Percentiles rank a stretch among this genome's conserved stretches.
Evolutionary conservation across 2,113 vertebrate genomes (phyloP).

Genomic region (Nyctibius bracteatus): DNA sequence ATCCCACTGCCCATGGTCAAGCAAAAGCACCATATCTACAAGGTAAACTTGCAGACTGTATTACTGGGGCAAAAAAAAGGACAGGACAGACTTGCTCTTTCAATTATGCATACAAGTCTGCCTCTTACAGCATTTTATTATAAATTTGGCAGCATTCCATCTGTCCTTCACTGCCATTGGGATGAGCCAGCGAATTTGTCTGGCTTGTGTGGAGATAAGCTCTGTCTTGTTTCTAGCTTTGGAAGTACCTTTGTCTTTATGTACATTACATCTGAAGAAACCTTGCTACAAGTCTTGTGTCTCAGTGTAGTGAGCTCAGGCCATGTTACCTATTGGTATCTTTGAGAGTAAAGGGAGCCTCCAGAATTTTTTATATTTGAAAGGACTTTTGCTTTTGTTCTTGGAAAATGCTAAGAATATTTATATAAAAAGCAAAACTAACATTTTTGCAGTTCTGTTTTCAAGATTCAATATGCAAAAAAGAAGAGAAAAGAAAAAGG

Average conservation of each 20-base stretch:
- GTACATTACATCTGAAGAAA: background rate
- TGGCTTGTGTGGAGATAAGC: background rate
- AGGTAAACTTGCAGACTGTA: conserved; percentile 51
- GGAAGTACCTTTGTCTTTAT: background rate
- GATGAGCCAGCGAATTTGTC: background rate
- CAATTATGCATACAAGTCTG: background rate
- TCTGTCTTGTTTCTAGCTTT: background rate
- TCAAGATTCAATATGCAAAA: background rate
- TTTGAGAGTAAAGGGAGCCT: background rate
- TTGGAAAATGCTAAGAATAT: background rate
- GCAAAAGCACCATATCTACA: conserved; percentile 78
- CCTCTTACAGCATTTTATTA: background rate
- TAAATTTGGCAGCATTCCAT: background rate
- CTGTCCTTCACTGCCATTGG: background rate
- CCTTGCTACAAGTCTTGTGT: background rate
- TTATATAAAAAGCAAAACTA: background rate
- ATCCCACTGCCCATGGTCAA: conserved; percentile 66
- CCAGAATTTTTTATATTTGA: background rate
- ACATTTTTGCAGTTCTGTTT: background rate
- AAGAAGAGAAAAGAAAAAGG: background rate
- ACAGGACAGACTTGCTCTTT: background rate
- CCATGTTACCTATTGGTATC: background rate
- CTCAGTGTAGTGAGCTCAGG: background rate
- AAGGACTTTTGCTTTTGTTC: background rate
- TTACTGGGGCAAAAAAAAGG: background rate